phyloP scores from a whole-genome alignment of 2,888 invertebrate genomes.

The Allygus modestus region DNA sequence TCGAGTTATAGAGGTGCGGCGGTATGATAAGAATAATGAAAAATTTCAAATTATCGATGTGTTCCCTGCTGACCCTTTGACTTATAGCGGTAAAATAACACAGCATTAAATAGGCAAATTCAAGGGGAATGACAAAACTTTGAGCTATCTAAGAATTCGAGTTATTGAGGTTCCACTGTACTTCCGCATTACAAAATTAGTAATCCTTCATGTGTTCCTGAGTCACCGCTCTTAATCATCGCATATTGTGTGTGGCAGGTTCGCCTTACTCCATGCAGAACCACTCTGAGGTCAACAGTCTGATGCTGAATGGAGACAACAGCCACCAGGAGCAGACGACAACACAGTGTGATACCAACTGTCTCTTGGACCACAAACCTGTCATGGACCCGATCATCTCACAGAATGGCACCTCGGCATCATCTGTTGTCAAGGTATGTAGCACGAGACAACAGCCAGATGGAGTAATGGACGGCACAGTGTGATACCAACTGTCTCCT shows the following conservation, averaged over 20 bases:
- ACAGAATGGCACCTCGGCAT: neutral
- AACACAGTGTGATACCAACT: conserved; percentile 1
- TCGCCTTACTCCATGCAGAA: conserved; percentile 32
- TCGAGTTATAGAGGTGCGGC: too few species aligned
- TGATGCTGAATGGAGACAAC: conserved; percentile 45
- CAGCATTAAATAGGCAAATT: too few species aligned
- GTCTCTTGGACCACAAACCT: conserved; percentile 33
- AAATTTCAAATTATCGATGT: too few species aligned
- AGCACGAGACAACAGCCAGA: neutral
- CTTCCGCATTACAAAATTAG: too few species aligned
- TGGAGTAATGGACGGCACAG: neutral
- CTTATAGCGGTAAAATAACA: too few species aligned
- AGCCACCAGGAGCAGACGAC: conserved; percentile 19
- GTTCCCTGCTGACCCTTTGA: too few species aligned
- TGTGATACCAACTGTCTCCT: neutral
- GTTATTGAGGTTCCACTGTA: too few species aligned
- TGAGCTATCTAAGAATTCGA: too few species aligned
- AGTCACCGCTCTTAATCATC: too few species aligned
- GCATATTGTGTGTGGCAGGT: conserved; percentile 14
- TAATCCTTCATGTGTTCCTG: too few species aligned
- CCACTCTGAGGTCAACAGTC: conserved; percentile 18
- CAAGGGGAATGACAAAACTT: too few species aligned
- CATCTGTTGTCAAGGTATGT: neutral
- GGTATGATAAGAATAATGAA: too few species aligned
- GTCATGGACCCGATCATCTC: conserved; percentile 37